These are phyloP conservation scores for Scylla paramamosain DNA, from an alignment of 1,140 invertebrate genomes.

Conservation along the genomic window DNA sequence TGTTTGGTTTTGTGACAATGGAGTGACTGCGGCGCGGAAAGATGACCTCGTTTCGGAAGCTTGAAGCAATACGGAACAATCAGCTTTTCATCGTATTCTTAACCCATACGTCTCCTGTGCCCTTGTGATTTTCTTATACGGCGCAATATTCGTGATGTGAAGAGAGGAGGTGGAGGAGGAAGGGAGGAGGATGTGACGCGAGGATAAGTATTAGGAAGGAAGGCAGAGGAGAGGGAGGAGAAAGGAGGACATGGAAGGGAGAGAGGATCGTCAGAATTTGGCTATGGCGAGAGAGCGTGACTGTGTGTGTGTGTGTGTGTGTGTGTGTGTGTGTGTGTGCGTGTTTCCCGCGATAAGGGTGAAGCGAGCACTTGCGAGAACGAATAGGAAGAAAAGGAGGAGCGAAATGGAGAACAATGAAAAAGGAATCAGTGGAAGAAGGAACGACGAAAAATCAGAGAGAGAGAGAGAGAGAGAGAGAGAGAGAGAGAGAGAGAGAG, in stretches of 20 bases:
- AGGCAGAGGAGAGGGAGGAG: too few species aligned
- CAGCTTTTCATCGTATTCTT: not conserved
- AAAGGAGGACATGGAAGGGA: too few species aligned
- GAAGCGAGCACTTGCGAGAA: too few species aligned
- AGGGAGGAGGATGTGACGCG: not conserved
- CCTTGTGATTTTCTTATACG: conserved; percentile 13
- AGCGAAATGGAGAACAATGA: too few species aligned
- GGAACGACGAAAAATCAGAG: too few species aligned
- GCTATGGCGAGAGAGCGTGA: too few species aligned
- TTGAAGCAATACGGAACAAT: not conserved
- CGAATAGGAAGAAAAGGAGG: not conserved
- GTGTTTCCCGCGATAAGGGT: too few species aligned
- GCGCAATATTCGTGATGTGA: not conserved
- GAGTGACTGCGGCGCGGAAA: not conserved
- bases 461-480: too few species aligned
- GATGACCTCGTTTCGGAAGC: not conserved
- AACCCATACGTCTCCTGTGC: not conserved
- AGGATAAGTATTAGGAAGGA: too few species aligned
- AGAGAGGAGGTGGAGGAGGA: not conserved
- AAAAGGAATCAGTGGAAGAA: not conserved
- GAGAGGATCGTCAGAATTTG: not conserved
- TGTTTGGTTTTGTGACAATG: not conserved
- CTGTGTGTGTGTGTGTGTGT: too few species aligned
- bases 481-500: too few species aligned
- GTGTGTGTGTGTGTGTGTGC: too few species aligned